Percentiles rank a stretch among this genome's conserved stretches.
These are phyloP conservation scores for Tenthredo scrophulariae DNA, from an alignment of 2,888 invertebrate genomes.

Conservation along the genomic window DNA sequence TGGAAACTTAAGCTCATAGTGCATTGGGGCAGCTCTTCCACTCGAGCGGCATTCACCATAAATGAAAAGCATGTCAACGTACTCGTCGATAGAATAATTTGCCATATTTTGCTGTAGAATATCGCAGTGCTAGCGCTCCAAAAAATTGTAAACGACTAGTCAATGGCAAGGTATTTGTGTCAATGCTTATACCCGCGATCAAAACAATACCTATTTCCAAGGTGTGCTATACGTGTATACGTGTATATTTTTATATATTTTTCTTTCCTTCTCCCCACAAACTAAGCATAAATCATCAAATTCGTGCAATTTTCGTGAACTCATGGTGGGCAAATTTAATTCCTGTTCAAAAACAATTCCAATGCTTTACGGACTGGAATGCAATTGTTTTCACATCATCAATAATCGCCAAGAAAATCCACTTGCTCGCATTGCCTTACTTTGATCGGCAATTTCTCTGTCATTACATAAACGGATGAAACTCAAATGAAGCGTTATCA, in stretches of 20 bases:
- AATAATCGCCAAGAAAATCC: too few relatives aligned
- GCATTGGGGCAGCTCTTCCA: constrained; percentile 1
- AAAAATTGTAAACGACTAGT: background rate
- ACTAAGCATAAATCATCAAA: too few relatives aligned
- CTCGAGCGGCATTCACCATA: constrained; percentile 9
- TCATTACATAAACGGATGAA: too few relatives aligned
- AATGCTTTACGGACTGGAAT: too few relatives aligned
- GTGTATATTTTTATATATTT: background rate
- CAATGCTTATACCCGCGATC: background rate
- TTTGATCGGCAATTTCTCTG: too few relatives aligned
- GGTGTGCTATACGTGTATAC: background rate
- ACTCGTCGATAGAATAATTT: background rate
- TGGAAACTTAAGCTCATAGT: background rate
- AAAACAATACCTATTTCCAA: background rate
- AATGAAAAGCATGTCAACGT: constrained; percentile 28
- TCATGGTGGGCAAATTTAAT: too few relatives aligned
- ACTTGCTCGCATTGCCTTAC: too few relatives aligned
- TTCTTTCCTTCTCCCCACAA: too few relatives aligned
- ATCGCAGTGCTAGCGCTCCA: background rate
- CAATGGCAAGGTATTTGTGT: background rate
- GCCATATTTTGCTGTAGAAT: background rate
- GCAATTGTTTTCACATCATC: too few relatives aligned
- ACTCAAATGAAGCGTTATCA: too few relatives aligned
- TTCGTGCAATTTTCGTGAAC: too few relatives aligned
- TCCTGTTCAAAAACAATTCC: too few relatives aligned